Evolutionary conservation across 1,140 invertebrate genomes (phyloP).

Genomic region (silkworm (Bombyx mori)): ASM3026992v2 NC_085129.1:17053001-17053500

Average conservation of each 20-base stretch:
- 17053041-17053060: too few species aligned
- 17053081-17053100: neutral
- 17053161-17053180: neutral
- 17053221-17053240: constrained; percentile 87
- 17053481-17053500: too few species aligned
- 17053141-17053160: too few species aligned
- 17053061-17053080: too few species aligned
- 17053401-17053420: too few species aligned
- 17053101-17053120: too few species aligned
- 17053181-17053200: constrained; percentile 27
- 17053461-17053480: too few species aligned
- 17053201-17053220: constrained; percentile 74
- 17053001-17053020: too few species aligned
- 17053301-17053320: constrained; percentile 23
- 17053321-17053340: constrained; percentile 33
- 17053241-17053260: constrained; percentile 83
- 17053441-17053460: too few species aligned
- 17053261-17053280: constrained; percentile 81
- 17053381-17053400: neutral
- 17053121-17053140: neutral
- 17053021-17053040: too few species aligned
- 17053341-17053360: constrained; percentile 33
- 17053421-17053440: too few species aligned
- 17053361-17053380: neutral
- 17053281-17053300: constrained; percentile 20